Percentiles rank a stretch among this genome's conserved stretches.
Evolutionary conservation across 2,797 vertebrate genomes (phyloP).

Genomic region (Premnoplex brunnescens): DNA sequence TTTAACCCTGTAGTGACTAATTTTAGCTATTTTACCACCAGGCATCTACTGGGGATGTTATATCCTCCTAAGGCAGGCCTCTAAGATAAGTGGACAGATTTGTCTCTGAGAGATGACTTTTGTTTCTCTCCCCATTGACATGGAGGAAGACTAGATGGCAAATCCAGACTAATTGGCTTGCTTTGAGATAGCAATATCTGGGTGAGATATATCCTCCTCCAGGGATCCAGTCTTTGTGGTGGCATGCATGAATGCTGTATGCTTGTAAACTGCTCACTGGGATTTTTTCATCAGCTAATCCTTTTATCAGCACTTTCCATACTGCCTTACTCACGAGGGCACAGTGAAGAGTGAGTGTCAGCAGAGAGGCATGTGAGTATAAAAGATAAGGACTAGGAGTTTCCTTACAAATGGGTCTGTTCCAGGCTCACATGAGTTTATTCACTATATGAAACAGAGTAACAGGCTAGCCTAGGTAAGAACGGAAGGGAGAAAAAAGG

Average conservation of each 20-base stretch:
- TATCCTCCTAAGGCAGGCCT: background rate
- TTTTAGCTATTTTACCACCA: background rate
- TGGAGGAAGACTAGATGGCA: background rate
- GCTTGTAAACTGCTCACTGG: background rate
- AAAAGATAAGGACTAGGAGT: background rate
- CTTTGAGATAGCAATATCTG: background rate
- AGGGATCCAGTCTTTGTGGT: background rate
- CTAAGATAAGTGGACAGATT: background rate
- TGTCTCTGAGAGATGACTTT: background rate
- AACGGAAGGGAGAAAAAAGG: background rate
- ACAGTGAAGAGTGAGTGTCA: background rate
- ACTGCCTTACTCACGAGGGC: background rate
- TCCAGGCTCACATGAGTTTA: background rate
- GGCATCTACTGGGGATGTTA: background rate
- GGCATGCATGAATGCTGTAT: background rate
- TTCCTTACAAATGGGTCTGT: background rate
- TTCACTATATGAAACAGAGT: background rate
- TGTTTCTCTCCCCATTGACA: background rate
- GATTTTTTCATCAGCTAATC: background rate
- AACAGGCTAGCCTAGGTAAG: background rate
- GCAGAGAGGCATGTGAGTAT: background rate
- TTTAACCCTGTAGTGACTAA: background rate
- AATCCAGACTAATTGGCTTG: background rate
- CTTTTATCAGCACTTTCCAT: slow-evolving; percentile 12
- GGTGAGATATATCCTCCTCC: background rate